A percentile compares a stretch with the other conserved stretches of the same genome.
Evolutionary conservation across 2,888 invertebrate species (phyloP).

Genomic region (Parelbella ahira): DNA sequence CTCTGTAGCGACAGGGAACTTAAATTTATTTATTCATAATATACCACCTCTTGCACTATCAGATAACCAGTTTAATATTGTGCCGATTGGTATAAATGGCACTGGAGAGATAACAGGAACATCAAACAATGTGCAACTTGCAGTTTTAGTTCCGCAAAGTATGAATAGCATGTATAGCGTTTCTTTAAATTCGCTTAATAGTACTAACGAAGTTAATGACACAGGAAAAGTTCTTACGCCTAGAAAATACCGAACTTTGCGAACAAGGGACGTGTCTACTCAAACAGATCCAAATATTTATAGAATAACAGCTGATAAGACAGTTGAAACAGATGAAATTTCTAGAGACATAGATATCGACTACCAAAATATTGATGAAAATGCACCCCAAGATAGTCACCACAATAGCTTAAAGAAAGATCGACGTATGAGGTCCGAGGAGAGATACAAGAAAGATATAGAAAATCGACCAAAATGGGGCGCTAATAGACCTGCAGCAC

Average conservation of each 20-base stretch:
- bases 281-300: slow-evolving; percentile 80
- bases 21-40: slow-evolving; percentile 69
- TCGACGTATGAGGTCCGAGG: slow-evolving; percentile 74
- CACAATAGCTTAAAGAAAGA: slow-evolving; percentile 76
- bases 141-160: slow-evolving; percentile 80
- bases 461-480: slow-evolving; percentile 88
- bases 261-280: slow-evolving; percentile 83
- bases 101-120: slow-evolving; percentile 63
- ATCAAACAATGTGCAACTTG: slow-evolving; percentile 79
- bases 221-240: slow-evolving; percentile 63
- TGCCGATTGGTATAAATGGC: slow-evolving; percentile 65
- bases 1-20: slow-evolving; percentile 59
- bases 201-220: slow-evolving; percentile 53
- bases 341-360: slow-evolving; percentile 76
- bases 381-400: slow-evolving; percentile 70
- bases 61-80: slow-evolving; percentile 68
- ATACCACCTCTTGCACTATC: slow-evolving; percentile 62
- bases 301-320: slow-evolving; percentile 50
- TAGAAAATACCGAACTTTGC: slow-evolving; percentile 68
- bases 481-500: slow-evolving; percentile 87
- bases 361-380: slow-evolving; percentile 71
- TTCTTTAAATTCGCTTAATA: slow-evolving; percentile 63
- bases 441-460: slow-evolving; percentile 78
- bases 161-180: slow-evolving; percentile 63
- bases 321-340: slow-evolving; percentile 55